These are phyloP conservation scores for Oxystoma pomonae DNA, from an alignment of 2,888 invertebrate genomes.

Conservation along the genomic window DNA sequence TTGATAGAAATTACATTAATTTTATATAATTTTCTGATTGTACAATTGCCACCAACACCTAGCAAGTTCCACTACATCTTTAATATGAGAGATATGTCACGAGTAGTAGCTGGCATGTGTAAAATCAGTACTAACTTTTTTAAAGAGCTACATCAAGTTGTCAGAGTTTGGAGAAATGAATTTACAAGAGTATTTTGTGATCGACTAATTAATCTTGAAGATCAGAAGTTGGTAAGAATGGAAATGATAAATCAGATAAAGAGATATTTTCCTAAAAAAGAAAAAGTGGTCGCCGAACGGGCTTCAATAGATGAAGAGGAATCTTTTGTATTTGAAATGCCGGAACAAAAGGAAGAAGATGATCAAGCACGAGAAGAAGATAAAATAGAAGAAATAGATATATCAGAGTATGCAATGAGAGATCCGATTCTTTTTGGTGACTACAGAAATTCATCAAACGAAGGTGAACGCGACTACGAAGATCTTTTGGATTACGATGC, in stretches of 20 bases:
- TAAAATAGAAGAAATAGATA: constrained; percentile 45
- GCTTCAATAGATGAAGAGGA: constrained; percentile 26
- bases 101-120: constrained; percentile 73
- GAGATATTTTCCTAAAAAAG: constrained; percentile 53
- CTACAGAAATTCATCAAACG: constrained; percentile 78
- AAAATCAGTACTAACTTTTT: constrained; percentile 71
- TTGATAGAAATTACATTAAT: constrained; percentile 77
- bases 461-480: constrained; percentile 80
- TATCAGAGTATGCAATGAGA: constrained; percentile 66
- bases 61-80: constrained; percentile 94
- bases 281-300: constrained; percentile 41
- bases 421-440: constrained; percentile 88
- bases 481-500: constrained; percentile 88
- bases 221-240: constrained; percentile 58
- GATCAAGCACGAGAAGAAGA: constrained; percentile 26
- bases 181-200: constrained; percentile 84
- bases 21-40: constrained; percentile 74
- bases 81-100: constrained; percentile 85
- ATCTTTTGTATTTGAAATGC: constrained; percentile 28
- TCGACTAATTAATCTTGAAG: constrained; percentile 68
- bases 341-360: constrained; percentile 18
- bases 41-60: constrained; percentile 84
- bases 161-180: constrained; percentile 90
- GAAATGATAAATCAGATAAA: constrained; percentile 60
- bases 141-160: constrained; percentile 62